phyloP scores from a whole-genome alignment of 2,113 vertebrate genomes.

The Laticauda laticaudata region DNA sequence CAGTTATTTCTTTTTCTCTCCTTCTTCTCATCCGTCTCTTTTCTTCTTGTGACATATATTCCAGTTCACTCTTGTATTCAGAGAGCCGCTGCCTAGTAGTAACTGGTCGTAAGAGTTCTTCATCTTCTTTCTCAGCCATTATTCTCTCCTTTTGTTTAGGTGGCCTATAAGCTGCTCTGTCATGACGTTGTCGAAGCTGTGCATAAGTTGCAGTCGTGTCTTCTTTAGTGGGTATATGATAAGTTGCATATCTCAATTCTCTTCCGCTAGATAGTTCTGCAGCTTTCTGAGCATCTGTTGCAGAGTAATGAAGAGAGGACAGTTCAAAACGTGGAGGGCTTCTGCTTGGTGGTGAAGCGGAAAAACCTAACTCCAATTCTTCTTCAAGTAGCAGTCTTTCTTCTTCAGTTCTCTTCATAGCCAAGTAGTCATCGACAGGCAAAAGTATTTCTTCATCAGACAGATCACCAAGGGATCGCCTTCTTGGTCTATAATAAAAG shows the following conservation, averaged over 20 bases:
- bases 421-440: slow-evolving; percentile 91
- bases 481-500: slow-evolving; percentile 83
- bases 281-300: slow-evolving; percentile 71
- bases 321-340: slow-evolving; percentile 93
- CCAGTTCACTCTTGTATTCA: slow-evolving; percentile 86
- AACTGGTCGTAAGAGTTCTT: slow-evolving; percentile 89
- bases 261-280: slow-evolving; percentile 77
- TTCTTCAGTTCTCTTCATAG: slow-evolving; percentile 94
- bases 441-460: slow-evolving; percentile 93
- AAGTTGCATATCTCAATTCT: slow-evolving; percentile 81
- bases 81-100: slow-evolving; percentile 78
- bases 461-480: slow-evolving; percentile 90
- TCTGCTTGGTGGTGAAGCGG: slow-evolving; percentile 89
- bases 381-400: slow-evolving; percentile 92
- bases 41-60: slow-evolving; percentile 86
- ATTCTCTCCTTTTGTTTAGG: slow-evolving; percentile 84
- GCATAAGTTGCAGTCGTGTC: slow-evolving; percentile 86
- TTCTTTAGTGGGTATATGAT: slow-evolving; percentile 86
- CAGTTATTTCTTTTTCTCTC: slow-evolving; percentile 76
- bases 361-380: slow-evolving; percentile 90
- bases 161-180: slow-evolving; percentile 80
- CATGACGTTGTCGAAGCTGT: slow-evolving; percentile 86
- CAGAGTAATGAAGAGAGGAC: slow-evolving; percentile 83
- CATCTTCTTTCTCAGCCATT: slow-evolving; percentile 89
- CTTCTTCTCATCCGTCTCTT: slow-evolving; percentile 77